phyloP scores from a whole-genome alignment of 2,797 vertebrate species.

The Cryptoblepharus egeriae region DNA sequence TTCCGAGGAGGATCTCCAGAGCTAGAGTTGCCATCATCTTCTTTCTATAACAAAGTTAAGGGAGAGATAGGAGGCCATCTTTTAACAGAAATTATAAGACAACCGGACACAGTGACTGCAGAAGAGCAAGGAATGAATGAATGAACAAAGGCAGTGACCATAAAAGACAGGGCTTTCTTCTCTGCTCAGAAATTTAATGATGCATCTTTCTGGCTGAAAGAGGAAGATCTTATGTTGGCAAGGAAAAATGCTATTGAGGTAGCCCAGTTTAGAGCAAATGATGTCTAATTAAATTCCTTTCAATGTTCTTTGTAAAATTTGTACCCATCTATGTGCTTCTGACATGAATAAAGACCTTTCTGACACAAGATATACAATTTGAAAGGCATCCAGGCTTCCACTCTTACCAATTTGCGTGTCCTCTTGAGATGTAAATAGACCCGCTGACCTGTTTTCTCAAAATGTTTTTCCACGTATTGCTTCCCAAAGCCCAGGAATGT shows the following conservation, averaged over 20 bases:
- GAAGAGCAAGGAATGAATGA: not conserved
- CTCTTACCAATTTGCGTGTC: conserved; percentile 84
- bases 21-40: conserved; percentile 88
- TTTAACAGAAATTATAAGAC: not conserved
- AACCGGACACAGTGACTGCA: not conserved
- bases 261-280: no score
- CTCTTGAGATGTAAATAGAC: conserved; percentile 94
- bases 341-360: no score
- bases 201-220: not conserved
- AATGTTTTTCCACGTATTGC: conserved; percentile 91
- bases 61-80: not conserved
- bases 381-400: not conserved
- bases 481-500: conserved; percentile 96
- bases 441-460: conserved; percentile 89
- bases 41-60: conserved; percentile 80
- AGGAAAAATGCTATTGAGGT: no score
- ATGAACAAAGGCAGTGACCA: not conserved
- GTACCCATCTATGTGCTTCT: no score
- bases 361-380: rapidly evolving
- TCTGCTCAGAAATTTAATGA: not conserved
- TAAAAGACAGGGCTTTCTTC: not conserved
- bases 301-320: no score
- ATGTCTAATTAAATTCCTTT: no score
- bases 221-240: no score
- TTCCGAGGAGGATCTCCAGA: conserved; percentile 96